Conservation (phyloP, 2,113 vertebrate genomes). For the Sebastes schlegelii region DNA sequence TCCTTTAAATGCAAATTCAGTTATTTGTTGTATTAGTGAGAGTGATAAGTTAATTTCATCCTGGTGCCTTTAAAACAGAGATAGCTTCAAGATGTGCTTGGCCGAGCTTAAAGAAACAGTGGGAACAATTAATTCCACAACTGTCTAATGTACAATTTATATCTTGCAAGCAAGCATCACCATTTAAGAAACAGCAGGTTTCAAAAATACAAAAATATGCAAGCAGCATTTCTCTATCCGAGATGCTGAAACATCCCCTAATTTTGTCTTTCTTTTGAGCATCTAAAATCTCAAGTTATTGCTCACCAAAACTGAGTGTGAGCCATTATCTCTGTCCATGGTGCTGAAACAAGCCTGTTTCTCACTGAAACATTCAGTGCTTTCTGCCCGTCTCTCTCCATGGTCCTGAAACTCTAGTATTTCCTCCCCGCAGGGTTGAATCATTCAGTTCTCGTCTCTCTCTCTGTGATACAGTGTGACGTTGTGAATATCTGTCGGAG, state of each 20-base stretch:
- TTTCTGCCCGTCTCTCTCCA: too few relatives aligned
- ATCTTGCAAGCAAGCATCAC: not conserved
- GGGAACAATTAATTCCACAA: not conserved
- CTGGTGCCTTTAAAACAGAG: not conserved
- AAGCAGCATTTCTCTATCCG: too few relatives aligned
- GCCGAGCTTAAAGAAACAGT: not conserved
- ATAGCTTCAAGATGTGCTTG: not conserved
- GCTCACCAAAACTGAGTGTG: too few relatives aligned
- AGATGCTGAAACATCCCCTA: too few relatives aligned
- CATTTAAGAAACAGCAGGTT: too few relatives aligned
- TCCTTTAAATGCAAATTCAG: not conserved
- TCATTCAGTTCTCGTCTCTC: not conserved
- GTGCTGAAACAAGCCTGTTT: slow-evolving; percentile 3
- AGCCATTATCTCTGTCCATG: not conserved
- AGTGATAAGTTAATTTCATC: not conserved
- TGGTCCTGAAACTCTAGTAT: not conserved
- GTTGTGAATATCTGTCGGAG: not conserved
- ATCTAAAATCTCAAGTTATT: too few relatives aligned
- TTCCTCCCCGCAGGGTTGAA: not conserved
- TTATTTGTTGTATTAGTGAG: not conserved
- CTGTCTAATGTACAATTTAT: not conserved
- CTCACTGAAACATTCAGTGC: too few relatives aligned
- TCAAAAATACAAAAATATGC: too few relatives aligned
- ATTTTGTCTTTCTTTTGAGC: too few relatives aligned
- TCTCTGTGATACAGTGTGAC: not conserved